A percentile compares a stretch with the other conserved stretches of the same genome.
These are phyloP conservation scores for Teleogryllus oceanicus DNA, from an alignment of 2,888 invertebrate genomes.

Conservation along the genomic window DNA sequence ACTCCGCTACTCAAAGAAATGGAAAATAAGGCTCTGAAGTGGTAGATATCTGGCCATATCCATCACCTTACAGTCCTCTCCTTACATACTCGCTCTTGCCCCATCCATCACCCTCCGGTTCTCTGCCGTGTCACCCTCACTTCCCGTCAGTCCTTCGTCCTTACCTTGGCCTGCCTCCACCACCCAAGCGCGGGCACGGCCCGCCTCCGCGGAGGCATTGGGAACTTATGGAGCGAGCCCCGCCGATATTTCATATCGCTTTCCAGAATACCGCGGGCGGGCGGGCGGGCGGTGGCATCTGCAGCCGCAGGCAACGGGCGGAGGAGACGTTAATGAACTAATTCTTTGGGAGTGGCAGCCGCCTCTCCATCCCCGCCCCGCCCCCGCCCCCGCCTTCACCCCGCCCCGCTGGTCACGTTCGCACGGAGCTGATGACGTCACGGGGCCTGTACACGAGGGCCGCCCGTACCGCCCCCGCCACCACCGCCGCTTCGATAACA, in stretches of 20 bases:
- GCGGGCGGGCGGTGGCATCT: not conserved
- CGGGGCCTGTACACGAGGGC: not conserved
- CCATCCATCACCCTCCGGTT: no score
- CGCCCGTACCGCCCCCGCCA: not conserved
- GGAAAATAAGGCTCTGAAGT: no score
- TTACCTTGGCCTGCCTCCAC: no score
- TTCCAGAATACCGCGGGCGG: slow-evolving; percentile 4
- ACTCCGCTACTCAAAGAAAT: no score
- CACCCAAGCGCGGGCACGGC: no score
- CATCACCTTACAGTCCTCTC: no score
- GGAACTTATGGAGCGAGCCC: no score
- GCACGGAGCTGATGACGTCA: not conserved
- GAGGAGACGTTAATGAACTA: slow-evolving; percentile 1
- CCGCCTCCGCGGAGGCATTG: no score
- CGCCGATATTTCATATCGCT: slow-evolving; percentile 6
- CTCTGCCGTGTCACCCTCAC: no score
- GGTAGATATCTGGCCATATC: no score
- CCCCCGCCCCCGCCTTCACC: not conserved
- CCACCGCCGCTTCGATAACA: not conserved
- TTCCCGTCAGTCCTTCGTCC: no score
- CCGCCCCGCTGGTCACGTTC: not conserved
- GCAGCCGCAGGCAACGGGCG: not conserved
- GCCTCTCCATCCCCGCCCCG: not conserved
- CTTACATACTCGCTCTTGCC: no score
- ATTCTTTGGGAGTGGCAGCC: slow-evolving; percentile 18